Conservation (phyloP, 2,888 invertebrate species). For the Amaurobius ferox region DNA sequence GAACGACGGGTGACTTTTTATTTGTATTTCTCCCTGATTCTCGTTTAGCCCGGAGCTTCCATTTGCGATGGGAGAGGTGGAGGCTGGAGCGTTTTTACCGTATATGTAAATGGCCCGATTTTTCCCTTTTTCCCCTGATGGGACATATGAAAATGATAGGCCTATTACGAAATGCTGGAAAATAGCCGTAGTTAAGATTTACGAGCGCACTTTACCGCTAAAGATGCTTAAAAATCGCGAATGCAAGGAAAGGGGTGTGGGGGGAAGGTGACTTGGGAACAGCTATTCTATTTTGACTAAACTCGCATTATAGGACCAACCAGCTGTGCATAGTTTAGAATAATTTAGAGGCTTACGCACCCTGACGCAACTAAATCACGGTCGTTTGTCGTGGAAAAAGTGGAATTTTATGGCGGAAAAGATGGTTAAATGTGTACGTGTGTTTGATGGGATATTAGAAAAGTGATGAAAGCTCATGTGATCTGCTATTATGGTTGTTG, state of each 20-base stretch:
- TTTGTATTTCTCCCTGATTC: conserved; percentile 12
- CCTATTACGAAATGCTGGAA: conserved; percentile 49
- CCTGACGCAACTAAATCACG: conserved; percentile 4
- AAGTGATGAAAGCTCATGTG: not conserved
- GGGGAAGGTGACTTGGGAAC: not conserved
- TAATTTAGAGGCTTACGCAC: not conserved
- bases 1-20: not conserved
- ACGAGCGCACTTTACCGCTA: conserved; percentile 38
- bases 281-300: conserved; percentile 16
- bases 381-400: conserved; percentile 6
- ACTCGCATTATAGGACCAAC: conserved; percentile 6
- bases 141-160: conserved; percentile 63
- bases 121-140: conserved; percentile 12
- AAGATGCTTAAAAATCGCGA: conserved; percentile 25
- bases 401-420: conserved; percentile 1
- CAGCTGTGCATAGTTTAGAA: conserved; percentile 18
- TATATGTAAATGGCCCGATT: conserved; percentile 44
- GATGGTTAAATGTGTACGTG: conserved; percentile 11
- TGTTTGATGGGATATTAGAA: conserved; percentile 3
- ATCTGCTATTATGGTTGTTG: not conserved
- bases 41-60: conserved; percentile 17
- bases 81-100: conserved; percentile 32
- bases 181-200: conserved; percentile 61
- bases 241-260: not conserved
- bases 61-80: not conserved